Evolutionary conservation across 2,888 invertebrate genomes (phyloP).

Genomic region (Branchipolynoe longqiensis): DNA sequence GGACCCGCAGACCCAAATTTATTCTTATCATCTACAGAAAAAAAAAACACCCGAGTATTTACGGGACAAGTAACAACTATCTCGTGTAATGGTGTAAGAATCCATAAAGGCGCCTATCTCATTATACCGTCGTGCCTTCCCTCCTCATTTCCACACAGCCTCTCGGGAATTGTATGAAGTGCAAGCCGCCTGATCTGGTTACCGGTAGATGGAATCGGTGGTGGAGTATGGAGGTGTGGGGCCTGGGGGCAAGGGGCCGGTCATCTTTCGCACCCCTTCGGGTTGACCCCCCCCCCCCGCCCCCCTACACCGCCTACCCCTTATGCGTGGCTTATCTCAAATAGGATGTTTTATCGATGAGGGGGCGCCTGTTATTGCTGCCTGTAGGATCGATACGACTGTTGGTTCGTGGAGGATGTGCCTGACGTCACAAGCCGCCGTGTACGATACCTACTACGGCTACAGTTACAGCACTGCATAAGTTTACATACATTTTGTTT

Average conservation of each 20-base stretch:
- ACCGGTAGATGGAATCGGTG: no score
- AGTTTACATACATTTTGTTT: background rate
- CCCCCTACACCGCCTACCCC: background rate
- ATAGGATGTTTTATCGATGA: slow-evolving; percentile 26
- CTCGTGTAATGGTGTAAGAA: no score
- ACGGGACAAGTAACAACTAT: no score
- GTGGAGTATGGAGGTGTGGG: background rate
- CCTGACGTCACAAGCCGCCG: background rate
- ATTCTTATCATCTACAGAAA: no score
- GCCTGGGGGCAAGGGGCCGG: no score
- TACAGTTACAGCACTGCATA: background rate
- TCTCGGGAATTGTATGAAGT: no score
- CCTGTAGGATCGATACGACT: background rate
- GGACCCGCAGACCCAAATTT: no score
- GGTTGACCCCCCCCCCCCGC: background rate
- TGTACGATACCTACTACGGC: background rate
- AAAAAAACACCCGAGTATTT: no score
- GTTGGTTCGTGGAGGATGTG: background rate
- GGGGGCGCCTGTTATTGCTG: background rate
- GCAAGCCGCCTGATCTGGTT: no score
- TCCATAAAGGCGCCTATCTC: no score
- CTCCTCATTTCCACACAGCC: no score
- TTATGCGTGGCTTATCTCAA: slow-evolving; percentile 39
- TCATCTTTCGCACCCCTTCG: background rate
- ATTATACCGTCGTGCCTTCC: no score